Evolutionary conservation across 2,797 vertebrate species (phyloP), one percentile per base, ranked within the genome.

Genomic region (Tiaroga cobitis): DNA sequence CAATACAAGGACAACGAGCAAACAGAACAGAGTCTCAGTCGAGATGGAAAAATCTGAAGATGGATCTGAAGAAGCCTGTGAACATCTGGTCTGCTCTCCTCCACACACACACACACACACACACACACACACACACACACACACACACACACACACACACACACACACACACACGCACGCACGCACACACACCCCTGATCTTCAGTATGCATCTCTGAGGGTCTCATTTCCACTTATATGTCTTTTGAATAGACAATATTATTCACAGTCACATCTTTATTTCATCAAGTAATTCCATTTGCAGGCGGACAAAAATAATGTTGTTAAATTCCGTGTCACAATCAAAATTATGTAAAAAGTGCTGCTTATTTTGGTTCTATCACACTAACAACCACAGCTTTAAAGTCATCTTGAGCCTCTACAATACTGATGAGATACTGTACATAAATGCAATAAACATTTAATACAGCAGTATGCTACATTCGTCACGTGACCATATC

Each of bases 201-300:
- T 67, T 65, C 41, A 75, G 59, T 51, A 49, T 65, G 56, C 81
- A 75, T 83, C 70, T 76, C 81, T 51, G 32, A 59, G 56, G 81
- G 59, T 75, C 72, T 76, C 10, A 76, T 83, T 65, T 74, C 39
- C 81, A 82, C 69, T 73, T 37, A 82, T 82, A 41, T 46, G 69
- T 29, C 54, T 72, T 82, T 32, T 65, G 24, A 76, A 81, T 49
- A 81, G 43, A 81, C 49, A 67, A 41, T 67, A 26, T 39, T 65
- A 83, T 75, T 82, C 69, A 73, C n/a, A 8, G 8, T 46, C 81
- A 76, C 93, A 94, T 93, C 93, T 94, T 92, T 86, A 84, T 85
- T 85, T 87, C 85, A 93, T 94, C 87, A 91, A 88, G 43, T 68
- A 87, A 89, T 86, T 88, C 69, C 69, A 63, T 68, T 51, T 54